phyloP scores from a whole-genome alignment of 37 sponge, comb jelly and placozoan genomes.

The Oopsacas minuta region DNA sequence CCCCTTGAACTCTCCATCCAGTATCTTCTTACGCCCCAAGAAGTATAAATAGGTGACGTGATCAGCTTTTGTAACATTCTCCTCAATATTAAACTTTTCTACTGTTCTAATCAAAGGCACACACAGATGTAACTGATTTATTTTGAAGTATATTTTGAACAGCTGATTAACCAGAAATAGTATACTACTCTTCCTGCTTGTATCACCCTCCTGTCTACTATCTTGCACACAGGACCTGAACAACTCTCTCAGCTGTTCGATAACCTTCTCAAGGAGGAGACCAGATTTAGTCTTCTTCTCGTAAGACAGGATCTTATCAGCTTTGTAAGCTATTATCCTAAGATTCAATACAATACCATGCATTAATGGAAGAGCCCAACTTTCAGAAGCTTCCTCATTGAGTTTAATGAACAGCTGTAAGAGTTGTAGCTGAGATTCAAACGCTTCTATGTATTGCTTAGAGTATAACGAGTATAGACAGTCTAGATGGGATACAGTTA shows the following conservation, averaged over 20 bases:
- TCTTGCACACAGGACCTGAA: background rate
- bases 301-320: background rate
- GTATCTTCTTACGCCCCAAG: constrained; percentile 84
- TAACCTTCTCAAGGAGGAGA: background rate
- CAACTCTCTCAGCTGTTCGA: constrained; percentile 16
- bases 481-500: background rate
- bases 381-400: background rate
- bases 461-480: background rate
- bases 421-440: background rate
- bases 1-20: constrained; percentile 80
- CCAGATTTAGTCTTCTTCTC: constrained; percentile 6
- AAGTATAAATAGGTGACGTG: constrained; percentile 87
- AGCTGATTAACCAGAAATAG: constrained; percentile 73
- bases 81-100: constrained; percentile 58
- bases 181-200: constrained; percentile 53
- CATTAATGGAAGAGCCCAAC: background rate
- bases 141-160: constrained; percentile 92
- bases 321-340: background rate
- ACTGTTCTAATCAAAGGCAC: constrained; percentile 88
- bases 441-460: background rate
- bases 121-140: constrained; percentile 76
- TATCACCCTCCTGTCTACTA: background rate
- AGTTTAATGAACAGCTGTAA: background rate
- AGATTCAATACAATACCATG: background rate
- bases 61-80: constrained; percentile 51